These are phyloP conservation scores for Rhopilema esculentum DNA, from an alignment of 30 jellyfish, hydroid and myxozoan genomes.

Conservation along the genomic window DNA sequence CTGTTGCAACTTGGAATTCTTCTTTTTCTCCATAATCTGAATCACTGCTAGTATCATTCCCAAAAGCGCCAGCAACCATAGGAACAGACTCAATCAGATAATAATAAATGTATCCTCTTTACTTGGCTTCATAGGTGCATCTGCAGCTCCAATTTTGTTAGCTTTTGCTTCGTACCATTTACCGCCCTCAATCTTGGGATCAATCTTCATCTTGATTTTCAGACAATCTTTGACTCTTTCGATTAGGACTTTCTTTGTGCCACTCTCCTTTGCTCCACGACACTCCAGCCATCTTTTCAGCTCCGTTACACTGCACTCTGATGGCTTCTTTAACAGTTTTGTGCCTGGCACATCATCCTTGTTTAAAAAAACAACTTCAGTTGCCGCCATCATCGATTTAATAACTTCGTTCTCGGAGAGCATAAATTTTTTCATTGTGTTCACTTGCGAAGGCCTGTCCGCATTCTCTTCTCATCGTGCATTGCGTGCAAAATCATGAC, in stretches of 20 bases:
- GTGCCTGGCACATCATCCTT: too few species aligned
- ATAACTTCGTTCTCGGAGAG: neutral
- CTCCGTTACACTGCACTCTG: too few species aligned
- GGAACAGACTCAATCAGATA: slow-evolving; percentile 34
- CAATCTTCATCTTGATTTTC: neutral
- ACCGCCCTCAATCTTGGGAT: slow-evolving; percentile 67
- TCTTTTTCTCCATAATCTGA: too few species aligned
- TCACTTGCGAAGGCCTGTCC: neutral
- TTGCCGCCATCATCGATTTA: neutral
- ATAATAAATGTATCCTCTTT: slow-evolving; percentile 21
- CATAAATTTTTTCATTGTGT: neutral
- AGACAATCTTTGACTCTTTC: slow-evolving; percentile 4
- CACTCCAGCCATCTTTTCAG: too few species aligned
- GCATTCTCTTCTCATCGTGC: neutral
- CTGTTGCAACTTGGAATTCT: too few species aligned
- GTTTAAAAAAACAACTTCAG: neutral
- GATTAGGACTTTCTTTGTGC: too few species aligned
- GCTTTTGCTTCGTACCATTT: slow-evolving; percentile 54
- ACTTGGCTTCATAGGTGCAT: too few species aligned
- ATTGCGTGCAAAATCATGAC: neutral
- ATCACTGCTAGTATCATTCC: too few species aligned
- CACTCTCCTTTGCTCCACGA: too few species aligned
- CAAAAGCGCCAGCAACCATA: neutral
- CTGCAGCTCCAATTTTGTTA: neutral
- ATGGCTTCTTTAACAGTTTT: too few species aligned